Percentiles rank a stretch among this genome's conserved stretches.
These are phyloP conservation scores for Hypotaenidia philippensis DNA, from an alignment of 2,797 vertebrate genomes.

Conservation along the genomic window DNA sequence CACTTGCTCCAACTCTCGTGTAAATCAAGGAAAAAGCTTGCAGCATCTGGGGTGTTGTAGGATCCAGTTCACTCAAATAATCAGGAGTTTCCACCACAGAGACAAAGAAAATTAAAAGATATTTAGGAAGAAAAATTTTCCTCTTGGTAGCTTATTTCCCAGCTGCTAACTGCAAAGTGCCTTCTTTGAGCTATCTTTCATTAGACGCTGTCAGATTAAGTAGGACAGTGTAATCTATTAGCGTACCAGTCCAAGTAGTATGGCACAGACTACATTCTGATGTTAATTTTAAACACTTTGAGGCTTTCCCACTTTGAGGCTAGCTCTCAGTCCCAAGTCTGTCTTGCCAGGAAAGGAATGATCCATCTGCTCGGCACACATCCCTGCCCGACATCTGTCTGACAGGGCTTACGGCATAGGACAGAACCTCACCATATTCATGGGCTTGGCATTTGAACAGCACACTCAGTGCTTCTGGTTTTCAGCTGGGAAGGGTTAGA, in stretches of 20 bases:
- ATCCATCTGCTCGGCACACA: neutral
- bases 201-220: neutral
- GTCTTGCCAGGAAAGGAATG: neutral
- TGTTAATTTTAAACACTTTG: slow-evolving; percentile 16
- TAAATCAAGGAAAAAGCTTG: slow-evolving; percentile 11
- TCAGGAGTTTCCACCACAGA: neutral
- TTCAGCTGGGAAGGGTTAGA: neutral
- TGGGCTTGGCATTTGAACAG: neutral
- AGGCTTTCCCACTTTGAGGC: neutral
- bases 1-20: neutral
- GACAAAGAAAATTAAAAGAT: neutral
- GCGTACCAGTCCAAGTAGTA: neutral
- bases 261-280: neutral
- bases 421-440: neutral
- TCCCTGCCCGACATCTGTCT: neutral
- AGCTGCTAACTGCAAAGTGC: neutral
- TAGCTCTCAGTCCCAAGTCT: neutral
- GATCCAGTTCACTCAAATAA: neutral
- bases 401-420: neutral
- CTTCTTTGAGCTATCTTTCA: neutral
- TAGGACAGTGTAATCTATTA: neutral
- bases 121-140: neutral
- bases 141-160: neutral
- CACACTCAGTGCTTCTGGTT: neutral
- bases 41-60: neutral